Base-by-base conservation (phyloP, 2,888 invertebrate species). In the Cosmorhoe ocellata region DNA sequence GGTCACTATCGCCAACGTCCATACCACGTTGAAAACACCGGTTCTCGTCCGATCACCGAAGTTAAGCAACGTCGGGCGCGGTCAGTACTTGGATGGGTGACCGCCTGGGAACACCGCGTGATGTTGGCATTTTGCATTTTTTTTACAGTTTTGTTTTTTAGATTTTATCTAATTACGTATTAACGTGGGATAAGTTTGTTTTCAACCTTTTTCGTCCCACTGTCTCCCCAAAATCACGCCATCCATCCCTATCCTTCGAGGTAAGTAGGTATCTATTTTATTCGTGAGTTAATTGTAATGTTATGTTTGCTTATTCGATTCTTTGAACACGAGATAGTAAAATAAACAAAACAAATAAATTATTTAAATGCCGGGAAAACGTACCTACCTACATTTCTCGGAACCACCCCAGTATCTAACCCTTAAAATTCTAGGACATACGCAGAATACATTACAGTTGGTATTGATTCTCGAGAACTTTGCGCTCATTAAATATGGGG, bases 21-120 rank as follows among this genome's bases (percentile, higher is more conserved):
- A 78, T 76, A 75, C 76, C 69, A 78, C 67, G 75, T 75, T 79
- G 76, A 74, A 74, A 61, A 76, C 71, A 74, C 55, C 54, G 81
- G 82, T 83, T 84, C 84, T 85, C 85, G 82, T 84, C 84, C 83
- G 84, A 86, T 86, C 84, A 86, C 86, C 82, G 48, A 42, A 85
- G 83, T 84, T 81, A 87, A 84, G 83, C 84, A 84, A 82, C 85
- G 77, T 85, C 81, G 84, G 85, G 84, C 84, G 84, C 71, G 79
- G 79, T 86, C 81, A 85, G 84, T 86, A 86, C 85, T 85, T 87
- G 82, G 84, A 85, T 86, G 86, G 84, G 84, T 85, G 85, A 84
- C 84, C 82, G 81, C 83, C 78, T 83, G 76, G 74, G 75, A 78
- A 76, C 76, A 77, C 75, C 66, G 51, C 67, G 70, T 71, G 69